These are phyloP conservation scores for Choristoneura rosaceana DNA, from an alignment of 2,888 invertebrate species.

Conservation along the genomic window DNA sequence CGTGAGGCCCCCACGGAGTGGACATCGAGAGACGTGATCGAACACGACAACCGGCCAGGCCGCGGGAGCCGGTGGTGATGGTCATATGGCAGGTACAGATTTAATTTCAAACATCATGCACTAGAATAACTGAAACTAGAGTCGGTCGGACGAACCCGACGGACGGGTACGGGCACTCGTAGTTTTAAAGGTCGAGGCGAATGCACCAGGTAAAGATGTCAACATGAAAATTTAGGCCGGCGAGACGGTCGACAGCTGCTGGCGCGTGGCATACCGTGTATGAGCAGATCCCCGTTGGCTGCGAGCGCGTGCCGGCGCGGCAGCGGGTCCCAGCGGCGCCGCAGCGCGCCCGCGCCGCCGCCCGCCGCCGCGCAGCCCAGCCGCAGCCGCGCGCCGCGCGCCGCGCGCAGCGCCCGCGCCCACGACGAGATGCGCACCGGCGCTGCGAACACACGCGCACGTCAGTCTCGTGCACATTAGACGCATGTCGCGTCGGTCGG, in stretches of 20 bases:
- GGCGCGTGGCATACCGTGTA: conserved; percentile 84
- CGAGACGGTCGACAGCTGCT: too few relatives aligned
- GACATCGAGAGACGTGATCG: background rate
- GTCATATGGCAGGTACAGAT: too few relatives aligned
- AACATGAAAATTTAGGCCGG: too few relatives aligned
- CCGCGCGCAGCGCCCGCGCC: conserved; percentile 86
- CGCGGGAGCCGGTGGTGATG: too few relatives aligned
- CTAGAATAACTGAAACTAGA: too few relatives aligned
- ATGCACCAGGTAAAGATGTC: too few relatives aligned
- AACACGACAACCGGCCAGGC: too few relatives aligned
- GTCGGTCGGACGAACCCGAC: background rate
- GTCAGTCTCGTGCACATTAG: too few relatives aligned
- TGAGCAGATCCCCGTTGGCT: conserved; percentile 86
- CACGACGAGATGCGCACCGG: conserved; percentile 93
- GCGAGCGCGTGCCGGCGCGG: conserved; percentile 86
- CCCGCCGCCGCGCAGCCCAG: conserved; percentile 88
- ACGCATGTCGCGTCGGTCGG: too few relatives aligned
- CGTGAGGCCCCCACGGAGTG: background rate
- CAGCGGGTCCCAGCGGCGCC: conserved; percentile 85
- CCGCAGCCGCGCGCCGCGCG: conserved; percentile 86
- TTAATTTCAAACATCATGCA: too few relatives aligned
- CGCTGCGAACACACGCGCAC: conserved; percentile 70
- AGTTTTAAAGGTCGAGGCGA: background rate
- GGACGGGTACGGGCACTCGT: too few relatives aligned
- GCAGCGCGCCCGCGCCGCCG: conserved; percentile 86